Evolutionary conservation across 1,140 invertebrate genomes (phyloP).

Genomic region (Drosophila kepulauana): DNA sequence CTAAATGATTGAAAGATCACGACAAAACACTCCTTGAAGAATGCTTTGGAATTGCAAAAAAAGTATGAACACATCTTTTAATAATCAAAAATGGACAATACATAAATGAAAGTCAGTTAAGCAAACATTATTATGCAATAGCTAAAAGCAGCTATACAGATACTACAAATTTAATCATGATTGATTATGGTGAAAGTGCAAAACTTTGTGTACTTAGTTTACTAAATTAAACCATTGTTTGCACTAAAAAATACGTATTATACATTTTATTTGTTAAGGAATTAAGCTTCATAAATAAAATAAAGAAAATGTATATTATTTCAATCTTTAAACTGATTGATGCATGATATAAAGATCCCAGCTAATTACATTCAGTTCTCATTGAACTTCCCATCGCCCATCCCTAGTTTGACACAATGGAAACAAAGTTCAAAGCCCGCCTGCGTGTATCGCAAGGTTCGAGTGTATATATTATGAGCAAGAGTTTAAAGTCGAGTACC

Average conservation of each 20-base stretch:
- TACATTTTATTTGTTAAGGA: too few relatives aligned
- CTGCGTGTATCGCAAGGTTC: slow-evolving; percentile 46
- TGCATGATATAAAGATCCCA: too few relatives aligned
- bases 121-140: not conserved
- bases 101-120: too few relatives aligned
- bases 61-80: not conserved
- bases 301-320: too few relatives aligned
- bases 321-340: too few relatives aligned
- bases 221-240: not conserved
- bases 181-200: slow-evolving; percentile 1
- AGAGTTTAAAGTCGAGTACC: slow-evolving; percentile 43
- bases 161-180: not conserved
- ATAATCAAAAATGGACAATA: too few relatives aligned
- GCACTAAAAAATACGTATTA: too few relatives aligned
- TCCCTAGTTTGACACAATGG: slow-evolving; percentile 45
- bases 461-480: slow-evolving; percentile 8
- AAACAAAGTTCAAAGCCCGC: slow-evolving; percentile 67
- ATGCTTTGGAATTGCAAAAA: not conserved
- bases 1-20: not conserved
- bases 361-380: too few relatives aligned
- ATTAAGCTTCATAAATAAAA: too few relatives aligned
- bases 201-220: not conserved
- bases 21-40: not conserved
- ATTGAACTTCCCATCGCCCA: slow-evolving; percentile 18
- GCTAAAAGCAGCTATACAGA: not conserved